Evolutionary conservation across 2,888 invertebrate species (phyloP), one percentile per base, ranked within the genome.

Genomic region (Leptopilina drosophilae): DNA sequence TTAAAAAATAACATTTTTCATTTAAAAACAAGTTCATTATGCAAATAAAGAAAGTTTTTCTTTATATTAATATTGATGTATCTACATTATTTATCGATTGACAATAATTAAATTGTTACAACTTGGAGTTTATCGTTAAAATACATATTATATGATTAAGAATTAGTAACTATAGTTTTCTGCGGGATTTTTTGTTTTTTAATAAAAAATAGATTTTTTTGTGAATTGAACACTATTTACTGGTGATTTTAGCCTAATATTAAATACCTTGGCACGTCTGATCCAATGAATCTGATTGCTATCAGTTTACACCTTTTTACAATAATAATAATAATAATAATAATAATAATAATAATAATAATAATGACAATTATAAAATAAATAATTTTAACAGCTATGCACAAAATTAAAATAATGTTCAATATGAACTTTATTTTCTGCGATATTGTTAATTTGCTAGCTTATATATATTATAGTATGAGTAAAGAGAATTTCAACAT

Each of bases 351-450:
- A 20, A 20, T 20, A 20, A 20, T 20, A 20, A 20, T 20, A 20
- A 20, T 20, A 42, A 49, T 56, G 53, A 73, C 73, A 73, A 20
- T 15, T n/a, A 33, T 69, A 49, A 53, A 15, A 66, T 49, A 49
- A 49, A 11, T 12, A 49, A 49, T 49, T 12, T 49, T 49, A 49
- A 49, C 12, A 69, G 20, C 69, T 79, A 69, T 64, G 53, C 78
- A 66, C 40, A 59, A 76, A 46, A 64, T n/a, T 64, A 73, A 49
- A 77, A 8, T 42, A 7, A 15, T 79, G 69, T 81, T 81, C 79
- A 78, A 81, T 78, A 73, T 78, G 76, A 78, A 80, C 80, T 80
- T 12, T 46, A 40, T 67, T 65, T 79, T 69, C 49, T 69, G 53
- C 69, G 69, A 26, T 20, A 20, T 69, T 69, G 14, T 8, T 69